Evolutionary conservation across 2,888 invertebrate genomes (phyloP), one percentile per base, ranked within the genome.

Genomic region (Lysandra coridon): DNA sequence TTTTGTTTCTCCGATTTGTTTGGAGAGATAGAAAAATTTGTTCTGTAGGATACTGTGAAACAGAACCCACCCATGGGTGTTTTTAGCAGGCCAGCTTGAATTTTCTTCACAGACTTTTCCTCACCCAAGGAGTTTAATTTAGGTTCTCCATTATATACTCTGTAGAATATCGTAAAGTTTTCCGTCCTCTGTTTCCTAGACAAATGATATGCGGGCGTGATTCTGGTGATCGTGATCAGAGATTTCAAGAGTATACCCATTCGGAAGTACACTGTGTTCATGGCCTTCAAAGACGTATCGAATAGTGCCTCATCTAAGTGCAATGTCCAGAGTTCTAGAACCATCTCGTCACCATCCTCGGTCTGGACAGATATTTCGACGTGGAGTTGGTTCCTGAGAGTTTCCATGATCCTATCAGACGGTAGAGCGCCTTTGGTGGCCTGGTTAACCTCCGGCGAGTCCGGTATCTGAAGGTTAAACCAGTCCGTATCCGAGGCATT

Each of bases 191-290:
- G 99, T 82, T 97, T 96, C 79, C 98, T 95, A 12, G 98, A 98
- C 78, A 99, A 91, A 91, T 98, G 98, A 89, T 99, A 99, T 44
- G 98, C 98, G 2, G 99, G 99, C 30, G 98, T 98, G 80, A 98
- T 97, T 90, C 99, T 96, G 6, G 98, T 98, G 1, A 98, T 97
- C 7, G 98, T 97, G 74, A 99, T 96, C 69, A 99, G 94, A 0
- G 99, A 98, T 88, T 99, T 99, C 23, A 99, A 92, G 83, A 99
- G 95, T 81, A 98, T 97, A 73, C 98, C 97, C 98, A 99, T 98
- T 86, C 98, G 96, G 89, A 98, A 98, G 89, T 99, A 99, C 0
- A 99, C 96, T 1, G 97, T 97, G 84, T 97, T 97, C 85, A 97
- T 96, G 30, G 97, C 96, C 87, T 96, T 96, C 17, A 96, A 89